Percentiles rank a stretch among this genome's conserved stretches.
Conservation (phyloP, 1,140 invertebrate species). For the Ostrea edulis region DNA sequence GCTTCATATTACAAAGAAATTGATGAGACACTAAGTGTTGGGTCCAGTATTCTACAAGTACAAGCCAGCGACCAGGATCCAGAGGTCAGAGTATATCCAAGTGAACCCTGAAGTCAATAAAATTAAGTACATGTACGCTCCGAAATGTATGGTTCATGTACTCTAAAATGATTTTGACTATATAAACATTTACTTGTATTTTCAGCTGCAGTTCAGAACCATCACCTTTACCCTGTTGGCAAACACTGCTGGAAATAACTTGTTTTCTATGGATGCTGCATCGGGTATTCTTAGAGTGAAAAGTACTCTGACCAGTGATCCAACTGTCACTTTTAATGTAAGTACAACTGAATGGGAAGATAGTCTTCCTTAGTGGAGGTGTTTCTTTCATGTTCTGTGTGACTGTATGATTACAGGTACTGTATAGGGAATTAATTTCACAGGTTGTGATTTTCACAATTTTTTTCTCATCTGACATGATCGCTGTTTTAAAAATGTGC, state of each 20-base stretch:
- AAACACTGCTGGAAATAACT: constrained; percentile 40
- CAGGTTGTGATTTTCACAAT: too few relatives aligned
- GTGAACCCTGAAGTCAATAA: neutral
- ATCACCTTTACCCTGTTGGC: constrained; percentile 60
- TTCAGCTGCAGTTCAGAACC: constrained; percentile 64
- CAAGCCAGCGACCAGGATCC: constrained; percentile 66
- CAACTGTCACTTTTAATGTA: constrained; percentile 21
- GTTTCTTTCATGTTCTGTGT: too few relatives aligned
- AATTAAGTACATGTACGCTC: too few relatives aligned
- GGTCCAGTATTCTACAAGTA: constrained; percentile 60
- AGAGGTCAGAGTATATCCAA: constrained; percentile 56
- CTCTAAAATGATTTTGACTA: too few relatives aligned
- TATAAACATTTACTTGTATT: neutral
- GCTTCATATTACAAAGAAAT: constrained; percentile 56
- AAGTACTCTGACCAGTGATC: constrained; percentile 29
- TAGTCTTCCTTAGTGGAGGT: too few relatives aligned
- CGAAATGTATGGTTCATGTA: too few relatives aligned
- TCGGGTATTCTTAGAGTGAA: constrained; percentile 89
- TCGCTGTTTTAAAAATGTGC: too few relatives aligned
- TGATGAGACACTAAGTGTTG: constrained; percentile 52
- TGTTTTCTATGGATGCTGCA: constrained; percentile 90
- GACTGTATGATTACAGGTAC: too few relatives aligned
- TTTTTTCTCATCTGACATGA: too few relatives aligned
- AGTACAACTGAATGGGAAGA: neutral
- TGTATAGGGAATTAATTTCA: too few relatives aligned